Percentiles rank a stretch among this genome's conserved stretches.
Conservation (phyloP, 2,113 vertebrate genomes). For the Zapus hudsonius region DNA sequence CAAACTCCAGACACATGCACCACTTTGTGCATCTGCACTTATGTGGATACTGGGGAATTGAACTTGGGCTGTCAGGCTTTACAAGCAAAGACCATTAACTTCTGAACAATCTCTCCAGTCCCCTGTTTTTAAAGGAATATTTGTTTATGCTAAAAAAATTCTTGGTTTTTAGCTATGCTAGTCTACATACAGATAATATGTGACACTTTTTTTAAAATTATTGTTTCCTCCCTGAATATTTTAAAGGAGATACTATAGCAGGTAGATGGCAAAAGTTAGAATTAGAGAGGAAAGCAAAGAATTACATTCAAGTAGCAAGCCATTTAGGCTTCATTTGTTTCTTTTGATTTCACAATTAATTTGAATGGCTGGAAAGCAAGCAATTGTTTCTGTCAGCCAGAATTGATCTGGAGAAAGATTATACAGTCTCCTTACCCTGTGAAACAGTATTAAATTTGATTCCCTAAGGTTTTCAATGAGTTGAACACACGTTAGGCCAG, state of each 20-base stretch:
- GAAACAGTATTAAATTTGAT: neutral
- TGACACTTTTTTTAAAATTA: neutral
- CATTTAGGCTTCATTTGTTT: conserved; percentile 25
- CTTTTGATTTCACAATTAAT: conserved; percentile 62
- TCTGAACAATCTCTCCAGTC: too few species aligned
- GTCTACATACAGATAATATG: neutral
- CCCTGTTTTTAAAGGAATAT: neutral
- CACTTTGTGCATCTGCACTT: too few species aligned
- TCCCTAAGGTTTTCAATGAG: conserved; percentile 61
- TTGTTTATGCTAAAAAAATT: neutral
- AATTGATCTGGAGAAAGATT: neutral
- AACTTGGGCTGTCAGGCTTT: too few species aligned
- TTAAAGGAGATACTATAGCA: neutral
- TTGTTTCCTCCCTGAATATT: neutral
- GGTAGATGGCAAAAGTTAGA: too few species aligned
- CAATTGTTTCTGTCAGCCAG: conserved; percentile 9
- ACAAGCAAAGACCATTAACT: too few species aligned
- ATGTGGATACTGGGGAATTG: too few species aligned
- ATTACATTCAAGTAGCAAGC: neutral
- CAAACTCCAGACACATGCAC: too few species aligned
- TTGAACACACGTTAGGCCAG: conserved; percentile 35
- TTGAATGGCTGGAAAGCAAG: conserved; percentile 58
- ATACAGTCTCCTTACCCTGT: neutral
- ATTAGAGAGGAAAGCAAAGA: neutral
- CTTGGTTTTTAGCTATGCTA: neutral